Evolutionary conservation across 2,797 vertebrate species (phyloP).

Genomic region (Artibeus jamaicensis): DNA sequence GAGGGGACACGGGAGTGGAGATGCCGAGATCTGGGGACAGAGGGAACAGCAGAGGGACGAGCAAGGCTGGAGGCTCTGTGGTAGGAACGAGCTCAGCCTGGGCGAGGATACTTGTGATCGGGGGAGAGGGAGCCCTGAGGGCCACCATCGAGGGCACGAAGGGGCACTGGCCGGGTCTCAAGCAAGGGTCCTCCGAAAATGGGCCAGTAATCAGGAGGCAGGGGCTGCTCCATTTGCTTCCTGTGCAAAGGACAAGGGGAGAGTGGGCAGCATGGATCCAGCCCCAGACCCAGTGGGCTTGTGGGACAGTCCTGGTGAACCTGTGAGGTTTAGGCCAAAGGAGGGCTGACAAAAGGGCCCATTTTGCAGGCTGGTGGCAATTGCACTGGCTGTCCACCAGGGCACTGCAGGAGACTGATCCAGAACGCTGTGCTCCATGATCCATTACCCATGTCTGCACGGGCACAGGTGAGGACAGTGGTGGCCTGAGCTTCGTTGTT

Average conservation of each 20-base stretch:
- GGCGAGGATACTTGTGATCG: no score
- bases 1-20: not conserved
- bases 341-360: accelerated
- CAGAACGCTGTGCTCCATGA: not conserved
- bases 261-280: no score
- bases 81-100: accelerated
- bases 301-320: not conserved
- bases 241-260: not conserved
- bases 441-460: not conserved
- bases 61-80: not conserved
- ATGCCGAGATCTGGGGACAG: not conserved
- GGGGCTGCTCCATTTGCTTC: no score
- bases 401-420: not conserved
- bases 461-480: not conserved
- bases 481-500: not conserved
- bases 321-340: not conserved
- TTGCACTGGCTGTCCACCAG: no score
- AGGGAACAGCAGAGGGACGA: not conserved
- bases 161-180: not conserved
- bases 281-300: not conserved
- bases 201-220: not conserved
- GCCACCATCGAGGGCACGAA: not conserved
- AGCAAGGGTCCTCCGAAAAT: not conserved
- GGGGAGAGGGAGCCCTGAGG: not conserved
- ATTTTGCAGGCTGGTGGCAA: not conserved